Evolutionary conservation across 2,797 vertebrate species (phyloP).

Genomic region (Rhabdomys pumilio): DNA sequence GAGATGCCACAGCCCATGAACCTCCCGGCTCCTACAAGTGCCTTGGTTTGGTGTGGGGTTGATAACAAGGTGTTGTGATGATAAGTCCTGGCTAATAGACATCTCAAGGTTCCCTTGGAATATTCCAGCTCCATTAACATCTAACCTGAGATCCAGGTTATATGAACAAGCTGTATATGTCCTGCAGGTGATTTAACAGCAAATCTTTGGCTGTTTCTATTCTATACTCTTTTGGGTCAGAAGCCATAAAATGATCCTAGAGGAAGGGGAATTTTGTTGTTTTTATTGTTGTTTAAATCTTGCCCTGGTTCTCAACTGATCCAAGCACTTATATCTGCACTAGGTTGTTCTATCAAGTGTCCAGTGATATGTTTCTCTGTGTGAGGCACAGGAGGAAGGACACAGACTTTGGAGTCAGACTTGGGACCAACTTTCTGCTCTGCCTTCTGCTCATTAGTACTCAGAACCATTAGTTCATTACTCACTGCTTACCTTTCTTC

Average conservation of each 20-base stretch:
- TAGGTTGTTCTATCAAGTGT: background rate
- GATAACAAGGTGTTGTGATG: background rate
- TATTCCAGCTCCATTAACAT: constrained; percentile 13
- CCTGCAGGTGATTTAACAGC: background rate
- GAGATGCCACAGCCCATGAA: background rate
- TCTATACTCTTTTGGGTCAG: background rate
- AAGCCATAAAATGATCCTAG: background rate
- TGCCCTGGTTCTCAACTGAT: background rate
- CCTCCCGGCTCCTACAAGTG: background rate
- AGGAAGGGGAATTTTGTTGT: background rate
- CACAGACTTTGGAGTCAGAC: constrained; percentile 31
- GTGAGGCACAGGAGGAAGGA: background rate
- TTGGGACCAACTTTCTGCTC: constrained; percentile 26
- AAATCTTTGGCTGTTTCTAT: background rate
- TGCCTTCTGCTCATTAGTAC: background rate
- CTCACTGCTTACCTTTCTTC: background rate
- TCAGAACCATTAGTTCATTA: background rate
- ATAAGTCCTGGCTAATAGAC: background rate
- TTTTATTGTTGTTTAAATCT: background rate
- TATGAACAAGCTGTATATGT: background rate
- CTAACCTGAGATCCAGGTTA: background rate
- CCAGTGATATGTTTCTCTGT: background rate
- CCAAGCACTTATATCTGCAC: background rate
- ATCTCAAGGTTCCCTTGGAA: background rate
- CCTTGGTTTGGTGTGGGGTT: background rate